phyloP scores from a whole-genome alignment of 2,888 invertebrate genomes.

The Acronicta psi region DNA sequence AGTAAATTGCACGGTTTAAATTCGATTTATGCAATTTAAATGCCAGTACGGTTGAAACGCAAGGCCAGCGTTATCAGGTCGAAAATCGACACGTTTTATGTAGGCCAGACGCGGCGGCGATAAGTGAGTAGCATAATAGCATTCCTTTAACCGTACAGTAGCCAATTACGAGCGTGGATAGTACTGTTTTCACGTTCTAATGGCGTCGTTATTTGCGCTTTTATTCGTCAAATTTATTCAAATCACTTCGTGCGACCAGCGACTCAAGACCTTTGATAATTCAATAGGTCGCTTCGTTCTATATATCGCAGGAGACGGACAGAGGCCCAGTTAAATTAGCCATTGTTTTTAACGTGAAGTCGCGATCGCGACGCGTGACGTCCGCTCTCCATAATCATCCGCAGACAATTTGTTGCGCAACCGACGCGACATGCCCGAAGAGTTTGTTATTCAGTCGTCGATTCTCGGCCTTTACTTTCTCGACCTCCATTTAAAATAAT shows the following conservation, averaged over 20 bases:
- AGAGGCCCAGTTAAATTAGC: constrained; percentile 65
- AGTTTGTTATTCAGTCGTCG: constrained; percentile 79
- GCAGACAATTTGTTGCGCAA: constrained; percentile 80
- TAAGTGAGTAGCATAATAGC: constrained; percentile 75
- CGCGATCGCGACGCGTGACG: constrained; percentile 73
- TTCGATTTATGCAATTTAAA: constrained; percentile 82
- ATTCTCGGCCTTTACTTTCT: constrained; percentile 81
- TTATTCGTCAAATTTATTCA: constrained; percentile 76
- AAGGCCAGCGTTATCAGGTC: constrained; percentile 83
- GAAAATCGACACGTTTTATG: constrained; percentile 84
- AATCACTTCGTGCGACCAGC: constrained; percentile 70
- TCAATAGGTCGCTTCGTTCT: constrained; percentile 69
- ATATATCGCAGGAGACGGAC: constrained; percentile 49
- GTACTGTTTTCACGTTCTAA: constrained; percentile 85
- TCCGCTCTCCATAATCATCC: constrained; percentile 73
- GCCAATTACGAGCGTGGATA: constrained; percentile 83
- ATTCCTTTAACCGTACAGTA: constrained; percentile 81
- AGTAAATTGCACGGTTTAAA: constrained; percentile 77
- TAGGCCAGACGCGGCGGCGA: constrained; percentile 79
- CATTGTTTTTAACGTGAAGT: constrained; percentile 65
- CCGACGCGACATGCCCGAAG: constrained; percentile 66
- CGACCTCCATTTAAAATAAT: constrained; percentile 75
- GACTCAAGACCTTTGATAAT: constrained; percentile 64
- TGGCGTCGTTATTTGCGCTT: constrained; percentile 75
- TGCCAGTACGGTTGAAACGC: constrained; percentile 78